phyloP scores from a whole-genome alignment of 1,140 invertebrate genomes.

The Fopius arisanus region DNA sequence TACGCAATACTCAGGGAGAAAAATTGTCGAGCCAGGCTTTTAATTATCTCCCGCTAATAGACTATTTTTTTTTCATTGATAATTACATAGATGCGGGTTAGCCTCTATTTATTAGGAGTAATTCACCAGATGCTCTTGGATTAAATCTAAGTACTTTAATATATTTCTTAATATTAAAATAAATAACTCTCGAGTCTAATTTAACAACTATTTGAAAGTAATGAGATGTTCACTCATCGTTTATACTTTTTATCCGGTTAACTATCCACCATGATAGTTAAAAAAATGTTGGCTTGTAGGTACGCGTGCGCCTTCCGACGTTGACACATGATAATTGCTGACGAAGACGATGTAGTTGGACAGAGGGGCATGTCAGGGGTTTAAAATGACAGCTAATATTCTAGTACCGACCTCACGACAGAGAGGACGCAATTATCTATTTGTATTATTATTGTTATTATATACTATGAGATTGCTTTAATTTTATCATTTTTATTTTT shows the following conservation, averaged over 20 bases:
- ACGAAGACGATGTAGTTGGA: too few species aligned
- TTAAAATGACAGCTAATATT: too few species aligned
- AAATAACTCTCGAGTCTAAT: not conserved
- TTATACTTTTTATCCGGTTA: slow-evolving; percentile 5
- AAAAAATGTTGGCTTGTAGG: not conserved
- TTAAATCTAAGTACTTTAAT: not conserved
- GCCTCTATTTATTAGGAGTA: not conserved
- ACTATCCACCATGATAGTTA: not conserved
- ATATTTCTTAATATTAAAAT: not conserved
- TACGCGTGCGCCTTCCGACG: not conserved
- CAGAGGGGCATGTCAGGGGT: too few species aligned
- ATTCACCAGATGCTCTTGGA: not conserved
- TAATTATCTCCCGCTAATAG: slow-evolving; percentile 19
- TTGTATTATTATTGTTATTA: too few species aligned
- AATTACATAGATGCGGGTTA: slow-evolving; percentile 22
- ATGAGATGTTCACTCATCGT: not conserved
- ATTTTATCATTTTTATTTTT: too few species aligned
- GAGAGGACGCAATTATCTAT: too few species aligned
- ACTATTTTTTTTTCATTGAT: slow-evolving; percentile 23
- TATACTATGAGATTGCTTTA: too few species aligned
- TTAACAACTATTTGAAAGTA: not conserved
- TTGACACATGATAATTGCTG: too few species aligned
- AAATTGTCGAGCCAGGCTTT: slow-evolving; percentile 4
- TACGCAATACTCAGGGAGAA: not conserved
- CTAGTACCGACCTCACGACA: too few species aligned